Percentiles rank a stretch among this genome's conserved stretches.
Conservation (phyloP, 2,888 invertebrate genomes). For the Acronicta psi region DNA sequence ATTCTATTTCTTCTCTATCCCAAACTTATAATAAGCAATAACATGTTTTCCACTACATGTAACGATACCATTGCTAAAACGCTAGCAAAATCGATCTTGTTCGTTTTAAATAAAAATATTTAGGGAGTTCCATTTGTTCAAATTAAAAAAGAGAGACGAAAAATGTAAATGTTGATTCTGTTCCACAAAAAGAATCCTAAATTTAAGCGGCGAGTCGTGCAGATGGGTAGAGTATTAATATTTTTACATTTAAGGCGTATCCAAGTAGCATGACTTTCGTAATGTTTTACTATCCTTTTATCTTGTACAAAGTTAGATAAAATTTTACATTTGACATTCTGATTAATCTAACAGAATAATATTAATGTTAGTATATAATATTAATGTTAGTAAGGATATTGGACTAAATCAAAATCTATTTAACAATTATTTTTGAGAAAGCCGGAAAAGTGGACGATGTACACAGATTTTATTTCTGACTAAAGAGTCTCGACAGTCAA, state of each 20-base stretch:
- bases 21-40: too few species aligned
- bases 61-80: constrained; percentile 6
- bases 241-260: constrained; percentile 18
- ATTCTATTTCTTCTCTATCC: neutral
- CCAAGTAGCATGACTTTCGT: constrained; percentile 8
- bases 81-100: constrained; percentile 9
- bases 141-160: constrained; percentile 20
- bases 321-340: neutral
- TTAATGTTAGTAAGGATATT: too few species aligned
- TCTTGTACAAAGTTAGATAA: neutral
- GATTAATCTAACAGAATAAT: neutral
- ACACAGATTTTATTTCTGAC: too few species aligned
- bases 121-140: constrained; percentile 15
- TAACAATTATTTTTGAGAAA: too few species aligned
- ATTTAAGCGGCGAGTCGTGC: constrained; percentile 14
- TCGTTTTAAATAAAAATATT: constrained; percentile 11
- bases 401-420: too few species aligned
- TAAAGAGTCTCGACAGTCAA: too few species aligned
- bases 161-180: constrained; percentile 28
- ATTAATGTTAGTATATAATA: too few species aligned
- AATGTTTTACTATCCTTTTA: constrained; percentile 3
- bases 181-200: constrained; percentile 33
- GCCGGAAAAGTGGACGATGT: too few species aligned
- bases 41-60: too few species aligned
- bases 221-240: constrained; percentile 24